Conservation (phyloP, 2,113 vertebrate genomes). For the Bubo blakistoni region DNA sequence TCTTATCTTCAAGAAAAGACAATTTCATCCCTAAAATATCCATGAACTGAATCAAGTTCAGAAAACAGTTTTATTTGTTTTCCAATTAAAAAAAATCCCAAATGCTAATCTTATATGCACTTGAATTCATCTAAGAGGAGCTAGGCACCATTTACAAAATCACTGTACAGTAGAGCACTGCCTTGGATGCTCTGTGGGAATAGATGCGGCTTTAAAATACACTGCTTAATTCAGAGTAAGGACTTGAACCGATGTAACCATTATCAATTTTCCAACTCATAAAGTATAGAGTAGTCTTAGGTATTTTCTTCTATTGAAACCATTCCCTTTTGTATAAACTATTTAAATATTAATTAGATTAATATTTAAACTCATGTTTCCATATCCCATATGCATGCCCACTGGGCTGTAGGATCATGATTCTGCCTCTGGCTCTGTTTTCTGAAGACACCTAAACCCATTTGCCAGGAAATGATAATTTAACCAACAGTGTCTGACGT, state of each 20-base stretch:
- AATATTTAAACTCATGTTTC: slow-evolving; percentile 55
- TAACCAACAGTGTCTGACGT: not conserved
- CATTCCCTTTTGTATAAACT: slow-evolving; percentile 33
- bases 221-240: not conserved
- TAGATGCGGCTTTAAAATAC: not conserved
- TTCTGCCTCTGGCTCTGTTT: slow-evolving; percentile 44
- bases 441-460: slow-evolving; percentile 1
- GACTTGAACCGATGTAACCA: not conserved
- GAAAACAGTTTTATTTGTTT: not conserved
- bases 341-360: slow-evolving; percentile 62
- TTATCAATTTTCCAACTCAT: slow-evolving; percentile 50
- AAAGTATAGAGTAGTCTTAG: not conserved
- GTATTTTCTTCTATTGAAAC: not conserved
- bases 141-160: not conserved
- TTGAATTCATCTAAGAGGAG: not conserved
- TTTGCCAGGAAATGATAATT: slow-evolving; percentile 12
- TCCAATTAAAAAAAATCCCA: not conserved
- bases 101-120: too few relatives aligned
- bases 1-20: not conserved
- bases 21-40: not conserved
- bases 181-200: not conserved
- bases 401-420: slow-evolving; percentile 29
- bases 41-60: not conserved
- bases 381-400: slow-evolving; percentile 14
- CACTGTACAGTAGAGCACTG: fast-evolving